phyloP scores from a whole-genome alignment of 1,140 invertebrate genomes.

The Drosophila subobscura region DNA sequence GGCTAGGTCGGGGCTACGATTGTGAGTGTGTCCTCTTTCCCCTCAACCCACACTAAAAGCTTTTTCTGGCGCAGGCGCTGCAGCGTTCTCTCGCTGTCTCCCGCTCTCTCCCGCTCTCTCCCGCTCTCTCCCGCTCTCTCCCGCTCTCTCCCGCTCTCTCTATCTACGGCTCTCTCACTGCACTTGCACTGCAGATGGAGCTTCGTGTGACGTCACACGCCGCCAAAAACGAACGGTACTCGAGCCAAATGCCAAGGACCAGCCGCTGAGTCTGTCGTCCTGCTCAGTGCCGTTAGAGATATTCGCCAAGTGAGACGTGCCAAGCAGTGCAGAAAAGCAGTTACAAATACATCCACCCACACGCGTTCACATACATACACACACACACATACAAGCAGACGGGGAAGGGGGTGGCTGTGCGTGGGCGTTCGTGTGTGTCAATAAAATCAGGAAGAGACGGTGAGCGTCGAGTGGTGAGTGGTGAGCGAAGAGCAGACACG shows the following conservation, averaged over 20 bases:
- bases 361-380: neutral
- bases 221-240: slow-evolving; percentile 39
- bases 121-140: slow-evolving; percentile 2
- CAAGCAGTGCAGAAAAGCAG: slow-evolving; percentile 18
- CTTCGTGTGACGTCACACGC: slow-evolving; percentile 64
- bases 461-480: no score
- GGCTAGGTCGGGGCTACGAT: slow-evolving; percentile 30
- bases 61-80: slow-evolving; percentile 40
- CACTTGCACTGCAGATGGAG: slow-evolving; percentile 2
- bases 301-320: slow-evolving; percentile 65
- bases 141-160: slow-evolving; percentile 7
- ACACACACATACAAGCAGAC: slow-evolving; percentile 5
- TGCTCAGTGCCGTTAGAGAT: slow-evolving; percentile 67
- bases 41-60: slow-evolving; percentile 27
- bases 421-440: slow-evolving; percentile 48
- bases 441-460: slow-evolving; percentile 69
- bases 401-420: slow-evolving; percentile 11
- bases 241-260: slow-evolving; percentile 73
- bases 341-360: neutral
- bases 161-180: no score
- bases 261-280: slow-evolving; percentile 3
- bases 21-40: slow-evolving; percentile 3
- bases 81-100: neutral
- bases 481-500: no score
- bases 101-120: neutral